Conservation (phyloP, 2,113 vertebrate genomes). For the Siphamia tubifer region DNA sequence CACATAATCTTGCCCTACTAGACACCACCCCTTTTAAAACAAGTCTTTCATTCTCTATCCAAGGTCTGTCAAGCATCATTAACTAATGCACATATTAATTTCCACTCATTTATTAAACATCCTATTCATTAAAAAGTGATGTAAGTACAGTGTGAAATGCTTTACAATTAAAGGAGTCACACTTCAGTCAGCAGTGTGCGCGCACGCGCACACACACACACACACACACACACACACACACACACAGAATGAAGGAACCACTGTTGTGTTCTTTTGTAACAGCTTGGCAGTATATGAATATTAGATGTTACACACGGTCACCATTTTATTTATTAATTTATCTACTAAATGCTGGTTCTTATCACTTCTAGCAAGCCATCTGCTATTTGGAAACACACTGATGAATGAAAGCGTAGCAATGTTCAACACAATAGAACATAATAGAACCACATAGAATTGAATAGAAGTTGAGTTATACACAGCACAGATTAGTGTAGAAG, state of each 20-base stretch:
- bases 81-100: neutral
- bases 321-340: constrained; percentile 59
- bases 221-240: neutral
- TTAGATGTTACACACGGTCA: constrained; percentile 46
- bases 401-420: constrained; percentile 34
- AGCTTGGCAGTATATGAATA: constrained; percentile 37
- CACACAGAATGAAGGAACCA: neutral
- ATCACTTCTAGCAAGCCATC: constrained; percentile 53
- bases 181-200: neutral
- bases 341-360: constrained; percentile 58
- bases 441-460: constrained; percentile 35
- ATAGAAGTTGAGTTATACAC: constrained; percentile 33
- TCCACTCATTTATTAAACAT: neutral
- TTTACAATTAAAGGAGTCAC: neutral
- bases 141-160: neutral
- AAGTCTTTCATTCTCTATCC: neutral
- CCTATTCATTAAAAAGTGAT: neutral
- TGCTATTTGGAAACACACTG: constrained; percentile 49
- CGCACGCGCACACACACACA: neutral
- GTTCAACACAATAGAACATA: constrained; percentile 51
- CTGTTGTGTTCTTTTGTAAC: neutral
- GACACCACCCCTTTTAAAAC: too few species aligned
- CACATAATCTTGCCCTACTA: too few species aligned
- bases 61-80: neutral
- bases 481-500: constrained; percentile 54